Base-by-base conservation (phyloP, 2,888 invertebrate genomes). In the Allygus modestus region DNA sequence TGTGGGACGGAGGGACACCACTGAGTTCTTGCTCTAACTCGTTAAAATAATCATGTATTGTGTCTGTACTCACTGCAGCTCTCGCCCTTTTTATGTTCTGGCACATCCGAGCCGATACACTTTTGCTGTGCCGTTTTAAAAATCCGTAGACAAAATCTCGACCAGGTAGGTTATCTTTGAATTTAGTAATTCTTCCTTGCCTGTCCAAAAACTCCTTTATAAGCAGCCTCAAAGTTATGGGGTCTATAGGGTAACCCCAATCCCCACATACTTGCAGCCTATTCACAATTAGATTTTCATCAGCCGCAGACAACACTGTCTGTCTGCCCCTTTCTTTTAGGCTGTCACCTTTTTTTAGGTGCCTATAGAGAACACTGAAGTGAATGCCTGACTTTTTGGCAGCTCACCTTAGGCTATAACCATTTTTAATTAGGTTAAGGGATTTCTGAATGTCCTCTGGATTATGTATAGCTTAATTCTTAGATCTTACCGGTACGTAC, bases 111-210 rank as follows among this genome's bases (percentile, higher is more conserved):
- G 65, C 33, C 20, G 86, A 84, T 23, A 87, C 51, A 43, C 43
- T 69, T 51, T 41, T 75, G 5, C 33, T 43, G 73, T 86, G 81
- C 77, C 87, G 61, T 15, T 84, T 86, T 73, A 87, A 81, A 58
- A 87, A 87, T 17, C 81, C 71, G 41, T 83, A 84, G 0, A 85
- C 73, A 87, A 87, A 89, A 31, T 88, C 88, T 54, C 82, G 75
- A 28, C 88, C 88, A 31, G 88, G 88, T 28, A 88, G 31, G 84
- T 88, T 88, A 83, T 88, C 85, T 84, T 85, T 87, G 84, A 88
- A 88, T 28, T 23, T 75, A 17, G 81, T 61, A 58, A 71, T 23
- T 28, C 33, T 81, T 9, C 85, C 83, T 82, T 65, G n/a, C 37
- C 81, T 73, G 43, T 84, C 73, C 9, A 85, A 73, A 41, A 61